Evolutionary conservation across 2,113 vertebrate species (phyloP).

Genomic region (Perca schrenkii): DNA sequence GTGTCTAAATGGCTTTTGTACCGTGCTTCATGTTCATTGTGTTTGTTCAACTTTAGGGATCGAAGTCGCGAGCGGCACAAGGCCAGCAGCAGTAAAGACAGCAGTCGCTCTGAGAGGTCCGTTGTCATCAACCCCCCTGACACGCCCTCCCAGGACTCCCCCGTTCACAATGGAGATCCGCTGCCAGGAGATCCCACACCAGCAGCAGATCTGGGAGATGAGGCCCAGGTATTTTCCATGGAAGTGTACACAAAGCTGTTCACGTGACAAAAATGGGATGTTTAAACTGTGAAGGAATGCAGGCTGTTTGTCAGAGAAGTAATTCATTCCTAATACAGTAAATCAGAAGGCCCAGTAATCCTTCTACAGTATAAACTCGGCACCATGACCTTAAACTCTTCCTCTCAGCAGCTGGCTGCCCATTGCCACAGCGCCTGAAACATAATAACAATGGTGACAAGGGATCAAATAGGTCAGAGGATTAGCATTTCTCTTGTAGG

Average conservation of each 20-base stretch:
- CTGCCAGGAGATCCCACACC: conserved; percentile 88
- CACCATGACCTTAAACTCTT: conserved; percentile 53
- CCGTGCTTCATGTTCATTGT: neutral
- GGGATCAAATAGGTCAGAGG: conserved; percentile 70
- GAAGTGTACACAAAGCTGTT: neutral
- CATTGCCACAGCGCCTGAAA: conserved; percentile 25
- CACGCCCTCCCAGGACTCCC: conserved; percentile 79
- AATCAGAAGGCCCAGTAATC: conserved; percentile 51
- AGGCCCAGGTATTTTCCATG: conserved; percentile 84
- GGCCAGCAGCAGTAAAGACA: conserved; percentile 89
- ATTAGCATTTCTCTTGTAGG: conserved; percentile 63
- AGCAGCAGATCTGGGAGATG: conserved; percentile 82
- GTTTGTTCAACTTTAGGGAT: conserved; percentile 67
- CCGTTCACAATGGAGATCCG: conserved; percentile 83
- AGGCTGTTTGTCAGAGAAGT: conserved; percentile 1
- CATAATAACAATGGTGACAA: conserved; percentile 55
- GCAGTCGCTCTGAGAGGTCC: conserved; percentile 90
- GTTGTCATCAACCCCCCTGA: conserved; percentile 92
- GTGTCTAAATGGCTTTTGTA: neutral
- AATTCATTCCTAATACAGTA: conserved; percentile 20
- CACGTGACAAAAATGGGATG: neutral
- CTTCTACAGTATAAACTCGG: conserved; percentile 33
- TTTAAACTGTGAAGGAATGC: neutral
- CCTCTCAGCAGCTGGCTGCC: conserved; percentile 68
- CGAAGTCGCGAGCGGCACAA: conserved; percentile 92